Base-by-base conservation (phyloP, 2,797 vertebrate genomes). In the Pelochelys cantorii region DNA sequence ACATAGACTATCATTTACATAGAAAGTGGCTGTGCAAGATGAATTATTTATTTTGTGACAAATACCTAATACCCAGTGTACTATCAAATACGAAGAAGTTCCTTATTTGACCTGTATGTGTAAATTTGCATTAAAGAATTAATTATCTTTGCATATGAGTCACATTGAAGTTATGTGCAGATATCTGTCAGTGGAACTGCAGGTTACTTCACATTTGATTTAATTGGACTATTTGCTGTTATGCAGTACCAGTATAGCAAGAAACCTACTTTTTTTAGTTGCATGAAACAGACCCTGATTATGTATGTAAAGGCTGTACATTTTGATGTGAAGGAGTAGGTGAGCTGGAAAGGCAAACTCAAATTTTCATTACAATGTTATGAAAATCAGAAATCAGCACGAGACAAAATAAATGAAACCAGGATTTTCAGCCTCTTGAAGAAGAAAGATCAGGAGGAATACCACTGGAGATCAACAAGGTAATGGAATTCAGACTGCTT, bases 31-130 rank as follows among this genome's bases (percentile, higher is more conserved):
- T 97, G 89, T 90, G 96, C 2, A 0, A 95, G 92, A 98, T 98
- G 98, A 98, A 98, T 98, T 97, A 98, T 98, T 98, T 98, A 98
- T 98, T 96, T 96, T 95, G 93, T 97, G 97, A 97, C 97, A 98
- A 98, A 97, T 97, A 96, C 94, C 95, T 95, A 97, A 97, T 95
- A 97, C 86, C 85, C 92, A 94, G 94, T 93, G 93, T 97, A 95
- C 94, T 97, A 95, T 97, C 97, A 97, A 97, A 98, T 93, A 96
- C 96, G 97, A 95, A 98, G 94, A 96, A 96, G 93, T 95, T 98
- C 97, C 96, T 98, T 97, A 97, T 96, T 98, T 98, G 97, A 98
- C 97, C 95, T 92, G 27, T 27, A 7, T 97, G 95, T 97, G 95
- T 94, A 98, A 97, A 98, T 98, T 97, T 98, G 95, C 96, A 95